These are phyloP conservation scores for Sus cebifrons DNA, from an alignment of 2,797 vertebrate genomes.

Conservation along the genomic window DNA sequence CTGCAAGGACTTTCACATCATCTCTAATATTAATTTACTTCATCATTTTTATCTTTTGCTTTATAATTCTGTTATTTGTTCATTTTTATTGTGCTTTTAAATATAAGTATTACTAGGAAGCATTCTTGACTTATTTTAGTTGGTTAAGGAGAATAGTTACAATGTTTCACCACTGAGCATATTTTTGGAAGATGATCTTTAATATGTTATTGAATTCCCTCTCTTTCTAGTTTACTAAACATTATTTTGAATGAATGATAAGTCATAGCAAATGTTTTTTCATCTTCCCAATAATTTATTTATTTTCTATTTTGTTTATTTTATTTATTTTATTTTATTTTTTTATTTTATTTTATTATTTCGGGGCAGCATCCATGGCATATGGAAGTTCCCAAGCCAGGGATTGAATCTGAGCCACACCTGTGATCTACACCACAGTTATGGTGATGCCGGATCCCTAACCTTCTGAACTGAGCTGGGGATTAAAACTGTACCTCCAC, in stretches of 20 bases:
- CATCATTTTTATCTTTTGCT: constrained; percentile 30
- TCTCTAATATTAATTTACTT: constrained; percentile 13
- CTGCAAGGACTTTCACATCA: background rate
- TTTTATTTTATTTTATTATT: too few relatives aligned
- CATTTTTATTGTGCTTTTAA: constrained; percentile 32
- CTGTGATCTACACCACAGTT: too few relatives aligned
- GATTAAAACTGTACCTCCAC: too few relatives aligned
- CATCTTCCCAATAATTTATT: background rate
- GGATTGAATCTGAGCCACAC: too few relatives aligned
- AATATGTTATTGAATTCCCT: background rate
- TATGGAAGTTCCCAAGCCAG: too few relatives aligned
- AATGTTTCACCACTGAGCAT: background rate
- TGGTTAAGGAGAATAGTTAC: background rate
- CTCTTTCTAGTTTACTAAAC: background rate
- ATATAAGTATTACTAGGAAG: background rate
- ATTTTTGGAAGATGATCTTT: constrained; percentile 23
- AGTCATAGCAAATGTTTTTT: constrained; percentile 49
- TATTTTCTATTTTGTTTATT: background rate
- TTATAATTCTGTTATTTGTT: background rate
- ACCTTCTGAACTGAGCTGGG: too few relatives aligned
- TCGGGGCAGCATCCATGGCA: too few relatives aligned
- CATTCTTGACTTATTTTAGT: background rate
- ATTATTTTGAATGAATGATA: constrained; percentile 50
- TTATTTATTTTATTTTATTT: too few relatives aligned
- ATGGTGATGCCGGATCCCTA: too few relatives aligned